Base-by-base conservation (phyloP, 2,888 invertebrate species). In the Monoplex corrugatus region DNA sequence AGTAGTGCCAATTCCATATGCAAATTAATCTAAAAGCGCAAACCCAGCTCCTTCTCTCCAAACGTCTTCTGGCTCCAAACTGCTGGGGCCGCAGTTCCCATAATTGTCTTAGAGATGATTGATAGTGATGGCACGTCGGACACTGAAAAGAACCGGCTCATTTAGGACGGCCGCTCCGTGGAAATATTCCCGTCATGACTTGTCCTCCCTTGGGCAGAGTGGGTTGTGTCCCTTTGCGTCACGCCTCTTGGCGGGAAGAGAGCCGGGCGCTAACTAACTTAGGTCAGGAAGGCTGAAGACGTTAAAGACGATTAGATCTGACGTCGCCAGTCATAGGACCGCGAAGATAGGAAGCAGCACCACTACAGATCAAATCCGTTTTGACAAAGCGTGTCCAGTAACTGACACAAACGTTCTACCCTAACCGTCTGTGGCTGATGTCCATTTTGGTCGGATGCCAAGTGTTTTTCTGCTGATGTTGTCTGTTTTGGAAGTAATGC, bases 141-240 rank as follows among this genome's bases (percentile, higher is more conserved):
- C 32, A 83, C 32, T 83, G 83, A 45, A 45, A 80, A 83, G 32
- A 44, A 28, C 45, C 13, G 83, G 83, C 83, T 83, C 45, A 44
- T 83, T 45, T n/a, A 44, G 83, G 44, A 38, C 45, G 44, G n/a
- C 45, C n/a, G 83, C 83, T 45, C 28, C 28, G 0, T 35, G 43
- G 50, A 83, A 83, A 45, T 83, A 45, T 83, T 83, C 83, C n/a
- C 23, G 44, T 83, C 83, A 83, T n/a, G 80, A 28, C 28, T 43
- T 43, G 28, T 80, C 28, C 40, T 40, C 68, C 68, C n/a, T n/a
- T n/a, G 6, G 80, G 45, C 13, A 32, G 32, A 28, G 83, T 32
- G 16, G 16, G 83, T 45, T 44, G 45, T 83, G 32, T 45, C 83
- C 83, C 83, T 83, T 83, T 45, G 83, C 83, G 45, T 83, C 83